Evolutionary conservation across 2,797 vertebrate species (phyloP), one percentile per base, ranked within the genome.

Genomic region (Lutjanus campechanus): DNA sequence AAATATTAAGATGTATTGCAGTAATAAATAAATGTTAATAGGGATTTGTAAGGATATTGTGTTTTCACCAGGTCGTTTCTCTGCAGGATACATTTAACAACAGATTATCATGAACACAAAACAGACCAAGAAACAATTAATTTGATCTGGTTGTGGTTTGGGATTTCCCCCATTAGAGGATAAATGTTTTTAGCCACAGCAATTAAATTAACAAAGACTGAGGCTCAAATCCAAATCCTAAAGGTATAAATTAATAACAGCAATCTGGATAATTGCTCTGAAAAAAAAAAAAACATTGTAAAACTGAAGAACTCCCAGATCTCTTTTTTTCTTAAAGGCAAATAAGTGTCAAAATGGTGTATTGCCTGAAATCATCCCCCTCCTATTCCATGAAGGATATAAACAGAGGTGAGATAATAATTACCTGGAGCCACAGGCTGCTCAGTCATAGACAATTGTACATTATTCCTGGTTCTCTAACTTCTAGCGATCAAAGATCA

Each of bases 181-280:
- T 41, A 56, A 36, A 68, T 36, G 19, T 40, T 56, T 68, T 71
- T 47, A 53, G 16, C 29, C 2, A 8, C 51, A 65, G 62, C 11
- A 59, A 76, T 43, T 50, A 44, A 65, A 74, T 71, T 9, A 66
- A 51, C n/a, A 81, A 40, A 82, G 36, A 79, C 6, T 55, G 10
- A 59, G 36, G 56, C 47, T 73, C 55, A 63, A 70, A 22, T 79
- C 16, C 7, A 76, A 79, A 61, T 76, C 60, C 50, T 41, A 15
- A 68, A 69, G 20, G 41, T n/a, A 61, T 13, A 51, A 17, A 3
- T 8, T 40, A 54, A 12, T 12, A 50, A 22, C 49, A 58, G 36
- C 6, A 29, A 44, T 3, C 19, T 80, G n/a, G 10, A 49, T 46
- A 83, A 65, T 59, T 78, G 54, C 17, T 60, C 9, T 56, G 11